These are phyloP conservation scores for Ochropleura plecta DNA, from an alignment of 2,888 invertebrate species.

Conservation along the genomic window DNA sequence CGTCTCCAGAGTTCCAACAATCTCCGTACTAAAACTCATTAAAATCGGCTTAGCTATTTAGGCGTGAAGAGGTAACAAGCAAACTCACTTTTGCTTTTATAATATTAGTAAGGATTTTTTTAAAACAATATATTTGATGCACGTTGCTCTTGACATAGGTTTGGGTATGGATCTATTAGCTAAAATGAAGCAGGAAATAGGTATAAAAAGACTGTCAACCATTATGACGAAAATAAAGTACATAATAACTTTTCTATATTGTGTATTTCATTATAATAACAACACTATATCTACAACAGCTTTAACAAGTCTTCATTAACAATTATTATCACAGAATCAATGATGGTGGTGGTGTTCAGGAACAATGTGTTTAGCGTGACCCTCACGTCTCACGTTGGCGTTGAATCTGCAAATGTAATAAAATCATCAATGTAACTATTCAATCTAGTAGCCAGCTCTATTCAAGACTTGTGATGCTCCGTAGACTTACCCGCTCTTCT, in stretches of 20 bases:
- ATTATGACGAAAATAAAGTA: background rate
- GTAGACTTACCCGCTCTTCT: conserved; percentile 52
- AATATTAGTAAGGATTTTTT: no score
- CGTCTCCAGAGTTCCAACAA: no score
- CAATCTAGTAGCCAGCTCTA: no score
- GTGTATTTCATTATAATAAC: background rate
- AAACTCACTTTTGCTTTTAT: no score
- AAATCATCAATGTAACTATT: background rate
- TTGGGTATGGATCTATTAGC: no score
- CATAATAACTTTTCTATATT: no score
- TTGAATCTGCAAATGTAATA: conserved; percentile 18
- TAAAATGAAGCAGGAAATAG: background rate
- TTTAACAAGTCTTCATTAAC: conserved; percentile 7
- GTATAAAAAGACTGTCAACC: background rate
- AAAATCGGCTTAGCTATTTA: no score
- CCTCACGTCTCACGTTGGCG: conserved; percentile 16
- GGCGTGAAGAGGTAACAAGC: no score
- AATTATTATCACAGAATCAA: conserved; percentile 27
- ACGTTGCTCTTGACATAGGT: no score
- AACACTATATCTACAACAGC: conserved; percentile 17
- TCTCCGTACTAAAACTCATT: no score
- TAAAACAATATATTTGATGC: no score
- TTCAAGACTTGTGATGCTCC: background rate
- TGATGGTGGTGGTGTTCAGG: conserved; percentile 21
- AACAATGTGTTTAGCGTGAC: conserved; percentile 31